Evolutionary conservation across 2,113 vertebrate genomes (phyloP).

Genomic region (Callipepla californica): DNA sequence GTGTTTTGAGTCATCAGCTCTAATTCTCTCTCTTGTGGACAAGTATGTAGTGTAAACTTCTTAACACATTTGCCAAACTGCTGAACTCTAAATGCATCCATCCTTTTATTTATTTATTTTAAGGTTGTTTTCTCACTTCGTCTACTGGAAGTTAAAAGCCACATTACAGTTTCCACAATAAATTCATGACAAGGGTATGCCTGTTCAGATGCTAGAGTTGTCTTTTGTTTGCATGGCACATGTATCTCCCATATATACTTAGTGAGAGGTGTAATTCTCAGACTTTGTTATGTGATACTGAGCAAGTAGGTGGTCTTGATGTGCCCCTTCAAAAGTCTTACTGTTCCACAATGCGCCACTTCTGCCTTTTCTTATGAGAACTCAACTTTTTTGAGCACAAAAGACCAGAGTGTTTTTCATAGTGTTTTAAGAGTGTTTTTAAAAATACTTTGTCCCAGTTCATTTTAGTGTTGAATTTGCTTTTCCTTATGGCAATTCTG

Average conservation of each 20-base stretch:
- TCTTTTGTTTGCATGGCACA: neutral
- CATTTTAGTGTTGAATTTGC: neutral
- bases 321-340: neutral
- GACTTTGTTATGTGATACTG: neutral
- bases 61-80: neutral
- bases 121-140: neutral
- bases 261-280: neutral
- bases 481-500: neutral
- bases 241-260: neutral
- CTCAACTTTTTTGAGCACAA: neutral
- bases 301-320: neutral
- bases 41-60: neutral
- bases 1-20: neutral
- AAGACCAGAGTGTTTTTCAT: neutral
- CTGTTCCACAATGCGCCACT: neutral
- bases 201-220: fast-evolving
- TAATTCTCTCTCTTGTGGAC: neutral
- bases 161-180: neutral
- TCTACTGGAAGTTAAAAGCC: neutral
- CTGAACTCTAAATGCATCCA: neutral
- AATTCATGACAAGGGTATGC: neutral
- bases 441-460: neutral
- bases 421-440: neutral
- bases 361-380: neutral
- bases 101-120: neutral